phyloP scores from a whole-genome alignment of 2,888 invertebrate species.

The Disparrhopalites patrizii region DNA sequence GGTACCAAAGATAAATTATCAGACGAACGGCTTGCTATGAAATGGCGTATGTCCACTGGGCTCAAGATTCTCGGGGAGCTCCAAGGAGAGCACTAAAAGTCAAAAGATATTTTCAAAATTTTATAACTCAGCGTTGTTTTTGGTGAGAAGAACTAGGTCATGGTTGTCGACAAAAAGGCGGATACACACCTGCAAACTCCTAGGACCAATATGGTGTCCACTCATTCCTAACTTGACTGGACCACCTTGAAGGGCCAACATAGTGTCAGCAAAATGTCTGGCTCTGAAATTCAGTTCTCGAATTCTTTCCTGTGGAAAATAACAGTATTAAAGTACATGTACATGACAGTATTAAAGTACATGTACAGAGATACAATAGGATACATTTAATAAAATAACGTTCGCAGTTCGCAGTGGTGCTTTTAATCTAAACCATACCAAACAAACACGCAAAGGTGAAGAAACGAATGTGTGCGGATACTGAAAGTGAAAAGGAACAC shows the following conservation, averaged over 20 bases:
- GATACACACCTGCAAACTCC: slow-evolving; percentile 42
- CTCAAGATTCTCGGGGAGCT: slow-evolving; percentile 55
- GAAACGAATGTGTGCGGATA: too few relatives aligned
- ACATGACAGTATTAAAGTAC: neutral
- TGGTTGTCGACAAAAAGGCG: neutral
- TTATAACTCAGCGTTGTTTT: too few relatives aligned
- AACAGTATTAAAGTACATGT: neutral
- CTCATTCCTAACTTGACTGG: slow-evolving; percentile 28
- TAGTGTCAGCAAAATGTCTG: slow-evolving; percentile 54
- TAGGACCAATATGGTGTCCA: slow-evolving; percentile 34
- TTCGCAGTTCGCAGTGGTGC: too few relatives aligned
- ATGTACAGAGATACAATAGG: too few relatives aligned
- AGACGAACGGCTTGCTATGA: slow-evolving; percentile 53
- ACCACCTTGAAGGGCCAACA: slow-evolving; percentile 52
- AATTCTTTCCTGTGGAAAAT: slow-evolving; percentile 53
- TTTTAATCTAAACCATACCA: too few relatives aligned
- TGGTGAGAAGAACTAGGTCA: too few relatives aligned
- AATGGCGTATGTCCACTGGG: slow-evolving; percentile 54
- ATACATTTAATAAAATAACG: too few relatives aligned
- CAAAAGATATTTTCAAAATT: neutral
- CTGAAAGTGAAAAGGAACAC: neutral
- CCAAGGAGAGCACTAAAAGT: slow-evolving; percentile 54
- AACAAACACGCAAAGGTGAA: neutral
- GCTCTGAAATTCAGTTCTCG: slow-evolving; percentile 55
- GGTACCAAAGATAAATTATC: slow-evolving; percentile 52